Evolutionary conservation across 2,797 vertebrate species (phyloP).

Genomic region (Aselliscus stoliczkanus): DNA sequence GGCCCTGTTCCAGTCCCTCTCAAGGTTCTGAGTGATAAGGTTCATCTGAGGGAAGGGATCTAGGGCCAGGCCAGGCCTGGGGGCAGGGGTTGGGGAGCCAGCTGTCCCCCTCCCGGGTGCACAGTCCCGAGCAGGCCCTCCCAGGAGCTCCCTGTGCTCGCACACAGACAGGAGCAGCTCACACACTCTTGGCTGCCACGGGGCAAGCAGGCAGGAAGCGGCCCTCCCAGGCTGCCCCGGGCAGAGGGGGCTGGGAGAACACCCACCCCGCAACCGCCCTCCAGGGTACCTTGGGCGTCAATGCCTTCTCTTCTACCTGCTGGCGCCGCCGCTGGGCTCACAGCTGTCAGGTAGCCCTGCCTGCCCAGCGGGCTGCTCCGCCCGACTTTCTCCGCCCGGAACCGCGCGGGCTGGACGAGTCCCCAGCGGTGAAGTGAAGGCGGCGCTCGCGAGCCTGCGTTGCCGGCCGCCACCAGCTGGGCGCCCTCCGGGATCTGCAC

Average conservation of each 20-base stretch:
- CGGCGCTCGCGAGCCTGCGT: background rate
- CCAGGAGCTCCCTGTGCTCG: background rate
- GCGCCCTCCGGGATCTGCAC: background rate
- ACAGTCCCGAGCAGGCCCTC: background rate
- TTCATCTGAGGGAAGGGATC: background rate
- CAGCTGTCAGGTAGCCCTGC: background rate
- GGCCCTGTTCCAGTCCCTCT: background rate
- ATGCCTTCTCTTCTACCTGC: background rate
- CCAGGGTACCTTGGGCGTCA: background rate
- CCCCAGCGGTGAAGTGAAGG: background rate
- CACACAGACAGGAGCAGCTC: background rate
- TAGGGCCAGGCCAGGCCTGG: background rate
- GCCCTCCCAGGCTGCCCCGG: rapidly evolving
- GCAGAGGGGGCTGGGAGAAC: background rate
- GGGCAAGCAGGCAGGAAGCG: background rate
- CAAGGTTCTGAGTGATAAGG: rapidly evolving
- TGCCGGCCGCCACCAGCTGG: background rate
- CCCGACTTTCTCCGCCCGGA: background rate
- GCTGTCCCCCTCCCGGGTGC: background rate
- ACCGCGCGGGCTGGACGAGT: background rate
- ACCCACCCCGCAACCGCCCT: background rate
- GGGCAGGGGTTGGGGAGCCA: no score
- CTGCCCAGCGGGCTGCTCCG: background rate
- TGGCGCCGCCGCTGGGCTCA: background rate
- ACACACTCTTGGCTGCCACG: background rate